Conservation (phyloP, 2,888 invertebrate genomes). For the Pachycephus smyrnensis region DNA sequence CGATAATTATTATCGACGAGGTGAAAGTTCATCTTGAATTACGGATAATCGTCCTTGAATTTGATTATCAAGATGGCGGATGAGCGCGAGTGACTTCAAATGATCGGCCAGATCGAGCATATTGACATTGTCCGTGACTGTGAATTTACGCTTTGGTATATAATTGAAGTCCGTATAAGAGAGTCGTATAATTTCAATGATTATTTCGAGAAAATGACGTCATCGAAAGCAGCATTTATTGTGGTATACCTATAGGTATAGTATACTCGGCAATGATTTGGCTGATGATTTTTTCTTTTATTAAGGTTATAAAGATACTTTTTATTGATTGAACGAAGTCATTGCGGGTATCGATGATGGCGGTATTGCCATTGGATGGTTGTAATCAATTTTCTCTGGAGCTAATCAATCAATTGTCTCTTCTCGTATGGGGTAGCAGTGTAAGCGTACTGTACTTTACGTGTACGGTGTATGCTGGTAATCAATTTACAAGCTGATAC, state of each 20-base stretch:
- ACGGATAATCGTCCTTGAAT: neutral
- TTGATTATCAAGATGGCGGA: neutral
- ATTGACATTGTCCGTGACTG: neutral
- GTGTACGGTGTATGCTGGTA: neutral
- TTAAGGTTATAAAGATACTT: too few relatives aligned
- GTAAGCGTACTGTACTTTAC: neutral
- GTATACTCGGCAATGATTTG: too few relatives aligned
- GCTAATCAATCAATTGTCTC: neutral
- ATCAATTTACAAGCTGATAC: neutral
- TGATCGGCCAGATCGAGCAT: neutral
- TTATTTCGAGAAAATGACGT: neutral
- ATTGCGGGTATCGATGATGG: neutral
- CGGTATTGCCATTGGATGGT: neutral
- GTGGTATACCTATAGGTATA: too few relatives aligned
- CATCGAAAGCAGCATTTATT: neutral
- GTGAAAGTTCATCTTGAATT: neutral
- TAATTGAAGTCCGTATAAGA: neutral
- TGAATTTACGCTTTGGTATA: neutral
- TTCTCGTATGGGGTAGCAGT: neutral
- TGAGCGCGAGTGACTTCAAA: neutral
- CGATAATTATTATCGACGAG: neutral
- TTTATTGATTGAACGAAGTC: too few relatives aligned
- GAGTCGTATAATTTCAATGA: neutral
- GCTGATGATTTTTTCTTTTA: too few relatives aligned
- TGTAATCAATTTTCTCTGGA: neutral